These are phyloP conservation scores for Rutilus rutilus DNA, from an alignment of 2,113 vertebrate genomes.

Conservation along the genomic window DNA sequence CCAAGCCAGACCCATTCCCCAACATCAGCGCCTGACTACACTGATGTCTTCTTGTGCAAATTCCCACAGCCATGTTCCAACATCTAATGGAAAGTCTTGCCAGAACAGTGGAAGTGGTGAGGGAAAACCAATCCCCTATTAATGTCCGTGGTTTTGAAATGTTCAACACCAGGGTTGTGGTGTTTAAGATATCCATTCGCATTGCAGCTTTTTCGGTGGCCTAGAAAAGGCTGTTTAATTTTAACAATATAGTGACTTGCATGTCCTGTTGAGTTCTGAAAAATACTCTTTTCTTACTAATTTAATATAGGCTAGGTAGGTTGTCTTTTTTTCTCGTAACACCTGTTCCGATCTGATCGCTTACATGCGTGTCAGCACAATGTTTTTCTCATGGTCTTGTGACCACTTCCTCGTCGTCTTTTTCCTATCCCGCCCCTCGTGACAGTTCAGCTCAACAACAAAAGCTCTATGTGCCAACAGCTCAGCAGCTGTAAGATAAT, in stretches of 20 bases:
- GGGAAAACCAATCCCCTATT: neutral
- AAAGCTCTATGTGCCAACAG: neutral
- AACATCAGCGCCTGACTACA: neutral
- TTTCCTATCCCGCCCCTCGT: constrained; percentile 19
- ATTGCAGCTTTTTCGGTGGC: neutral
- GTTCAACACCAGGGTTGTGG: neutral
- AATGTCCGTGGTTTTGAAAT: neutral
- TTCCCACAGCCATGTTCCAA: neutral
- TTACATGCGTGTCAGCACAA: constrained; percentile 2
- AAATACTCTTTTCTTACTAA: neutral
- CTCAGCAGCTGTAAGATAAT: constrained; percentile 31
- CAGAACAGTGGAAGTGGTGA: neutral
- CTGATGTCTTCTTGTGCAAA: neutral
- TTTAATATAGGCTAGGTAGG: neutral
- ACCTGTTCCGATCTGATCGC: constrained; percentile 14
- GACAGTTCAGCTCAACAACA: neutral
- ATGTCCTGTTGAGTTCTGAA: neutral
- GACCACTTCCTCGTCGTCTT: constrained; percentile 39
- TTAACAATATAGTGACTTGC: neutral
- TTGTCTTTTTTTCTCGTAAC: neutral
- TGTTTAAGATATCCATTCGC: neutral
- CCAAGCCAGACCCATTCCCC: neutral
- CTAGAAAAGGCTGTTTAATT: neutral
- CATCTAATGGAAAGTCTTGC: constrained; percentile 2
- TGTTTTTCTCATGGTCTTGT: constrained; percentile 31